Evolutionary conservation across 2,888 invertebrate genomes (phyloP).

Genomic region (Hyppa rectilinea): DNA sequence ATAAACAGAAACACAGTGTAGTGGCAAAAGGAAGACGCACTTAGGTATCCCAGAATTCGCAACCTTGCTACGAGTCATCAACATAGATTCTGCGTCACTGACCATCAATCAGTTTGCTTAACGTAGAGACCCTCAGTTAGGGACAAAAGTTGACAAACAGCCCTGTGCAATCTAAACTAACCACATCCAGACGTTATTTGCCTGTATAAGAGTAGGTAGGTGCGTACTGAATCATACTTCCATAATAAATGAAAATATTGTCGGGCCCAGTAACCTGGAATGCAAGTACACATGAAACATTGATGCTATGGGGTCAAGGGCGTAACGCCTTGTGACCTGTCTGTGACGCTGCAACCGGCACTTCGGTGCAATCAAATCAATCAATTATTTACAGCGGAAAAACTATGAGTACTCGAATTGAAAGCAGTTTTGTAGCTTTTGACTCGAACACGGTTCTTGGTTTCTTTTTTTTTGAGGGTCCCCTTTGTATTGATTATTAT

Average conservation of each 20-base stretch:
- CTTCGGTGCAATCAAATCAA: conserved; percentile 44
- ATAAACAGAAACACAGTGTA: no score
- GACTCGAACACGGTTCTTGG: neutral
- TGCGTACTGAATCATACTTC: neutral
- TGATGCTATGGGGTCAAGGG: conserved; percentile 32
- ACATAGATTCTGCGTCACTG: neutral
- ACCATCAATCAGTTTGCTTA: neutral
- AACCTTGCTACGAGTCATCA: neutral
- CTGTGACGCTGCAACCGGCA: conserved; percentile 17
- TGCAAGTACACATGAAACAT: conserved; percentile 28
- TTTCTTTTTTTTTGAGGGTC: no score
- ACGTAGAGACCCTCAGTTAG: neutral
- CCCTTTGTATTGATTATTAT: no score
- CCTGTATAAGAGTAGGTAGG: neutral
- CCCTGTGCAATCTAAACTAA: neutral
- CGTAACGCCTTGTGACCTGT: conserved; percentile 3
- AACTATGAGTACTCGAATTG: conserved; percentile 43
- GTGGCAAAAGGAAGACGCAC: no score
- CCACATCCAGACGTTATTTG: neutral
- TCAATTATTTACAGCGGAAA: conserved; percentile 39
- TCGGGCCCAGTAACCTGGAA: conserved; percentile 31
- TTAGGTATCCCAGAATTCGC: neutral
- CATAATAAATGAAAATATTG: conserved; percentile 7
- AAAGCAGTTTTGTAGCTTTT: neutral
- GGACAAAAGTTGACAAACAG: neutral